Percentiles rank a stretch among this genome's conserved stretches.
These are phyloP conservation scores for Calypte anna DNA, from an alignment of 2,113 vertebrate genomes.

Conservation along the genomic window DNA sequence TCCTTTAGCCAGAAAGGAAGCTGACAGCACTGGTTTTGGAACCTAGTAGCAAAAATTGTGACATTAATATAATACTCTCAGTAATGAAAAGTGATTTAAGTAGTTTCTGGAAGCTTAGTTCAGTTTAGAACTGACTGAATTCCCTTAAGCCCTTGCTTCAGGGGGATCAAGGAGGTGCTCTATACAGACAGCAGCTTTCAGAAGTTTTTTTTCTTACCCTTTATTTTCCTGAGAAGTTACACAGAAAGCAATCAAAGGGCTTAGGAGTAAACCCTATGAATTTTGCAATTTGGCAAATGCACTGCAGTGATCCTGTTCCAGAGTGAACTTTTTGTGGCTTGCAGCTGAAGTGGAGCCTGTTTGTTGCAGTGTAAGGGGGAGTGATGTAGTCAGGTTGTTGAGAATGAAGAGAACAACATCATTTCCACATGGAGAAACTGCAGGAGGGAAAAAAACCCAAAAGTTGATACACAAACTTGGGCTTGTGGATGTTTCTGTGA, in stretches of 20 bases:
- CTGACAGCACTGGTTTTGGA: neutral
- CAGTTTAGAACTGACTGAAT: neutral
- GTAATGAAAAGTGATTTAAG: constrained; percentile 10
- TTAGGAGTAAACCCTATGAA: neutral
- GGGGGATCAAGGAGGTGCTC: neutral
- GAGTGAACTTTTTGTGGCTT: neutral
- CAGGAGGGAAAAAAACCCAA: neutral
- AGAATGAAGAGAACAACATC: neutral
- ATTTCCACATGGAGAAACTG: constrained; percentile 15
- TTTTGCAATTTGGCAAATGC: neutral
- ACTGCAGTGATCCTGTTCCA: neutral
- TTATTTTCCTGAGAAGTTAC: neutral
- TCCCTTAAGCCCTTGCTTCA: neutral
- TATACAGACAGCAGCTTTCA: neutral
- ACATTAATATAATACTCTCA: neutral
- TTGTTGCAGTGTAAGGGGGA: neutral
- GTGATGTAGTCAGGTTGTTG: neutral
- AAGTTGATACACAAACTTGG: neutral
- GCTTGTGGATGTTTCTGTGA: neutral
- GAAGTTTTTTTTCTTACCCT: neutral
- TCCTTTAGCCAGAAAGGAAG: neutral
- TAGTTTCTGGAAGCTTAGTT: constrained; percentile 25
- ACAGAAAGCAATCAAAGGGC: neutral
- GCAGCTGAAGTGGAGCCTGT: neutral
- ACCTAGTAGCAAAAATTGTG: neutral